phyloP scores from a whole-genome alignment of 2,888 invertebrate genomes.

The Nudaria mundana region DNA sequence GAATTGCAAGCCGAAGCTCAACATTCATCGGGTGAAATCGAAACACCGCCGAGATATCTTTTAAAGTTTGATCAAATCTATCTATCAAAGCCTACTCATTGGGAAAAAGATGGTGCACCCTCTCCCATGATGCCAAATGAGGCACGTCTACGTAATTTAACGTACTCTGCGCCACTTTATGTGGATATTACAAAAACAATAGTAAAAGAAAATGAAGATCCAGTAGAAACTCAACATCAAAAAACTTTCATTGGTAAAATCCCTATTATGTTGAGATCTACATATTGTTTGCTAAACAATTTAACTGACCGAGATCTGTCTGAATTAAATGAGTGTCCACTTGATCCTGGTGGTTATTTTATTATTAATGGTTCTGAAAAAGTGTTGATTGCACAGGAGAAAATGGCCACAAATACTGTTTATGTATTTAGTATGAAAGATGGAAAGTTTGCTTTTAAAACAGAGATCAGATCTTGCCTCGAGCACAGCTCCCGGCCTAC shows the following conservation, averaged over 20 bases:
- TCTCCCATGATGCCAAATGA: constrained; percentile 99
- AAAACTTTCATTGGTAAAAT: constrained; percentile 93
- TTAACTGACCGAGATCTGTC: constrained; percentile 99
- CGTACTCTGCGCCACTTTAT: constrained; percentile 99
- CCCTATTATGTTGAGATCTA: constrained; percentile 99
- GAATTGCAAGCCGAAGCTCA: constrained; percentile 99
- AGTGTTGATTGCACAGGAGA: constrained; percentile 99
- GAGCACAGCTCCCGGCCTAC: constrained; percentile 93
- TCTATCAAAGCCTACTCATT: constrained; percentile 99
- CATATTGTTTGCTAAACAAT: constrained; percentile 96
- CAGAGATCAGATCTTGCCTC: constrained; percentile 94
- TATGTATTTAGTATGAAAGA: constrained; percentile 99
- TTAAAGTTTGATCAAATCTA: constrained; percentile 99
- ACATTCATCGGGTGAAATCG: constrained; percentile 95
- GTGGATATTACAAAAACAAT: constrained; percentile 99
- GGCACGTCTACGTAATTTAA: constrained; percentile 97
- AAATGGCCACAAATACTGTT: constrained; percentile 99
- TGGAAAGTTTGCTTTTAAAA: constrained; percentile 99
- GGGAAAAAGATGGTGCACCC: constrained; percentile 99
- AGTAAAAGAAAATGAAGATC: constrained; percentile 93
- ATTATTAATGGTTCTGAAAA: constrained; percentile 99
- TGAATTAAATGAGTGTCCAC: constrained; percentile 99
- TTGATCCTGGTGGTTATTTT: constrained; percentile 99
- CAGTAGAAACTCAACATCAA: constrained; percentile 90
- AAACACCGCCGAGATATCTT: constrained; percentile 94